phyloP scores from a whole-genome alignment of 2,888 invertebrate genomes.

The Hirtodrosophila alboralis region DNA sequence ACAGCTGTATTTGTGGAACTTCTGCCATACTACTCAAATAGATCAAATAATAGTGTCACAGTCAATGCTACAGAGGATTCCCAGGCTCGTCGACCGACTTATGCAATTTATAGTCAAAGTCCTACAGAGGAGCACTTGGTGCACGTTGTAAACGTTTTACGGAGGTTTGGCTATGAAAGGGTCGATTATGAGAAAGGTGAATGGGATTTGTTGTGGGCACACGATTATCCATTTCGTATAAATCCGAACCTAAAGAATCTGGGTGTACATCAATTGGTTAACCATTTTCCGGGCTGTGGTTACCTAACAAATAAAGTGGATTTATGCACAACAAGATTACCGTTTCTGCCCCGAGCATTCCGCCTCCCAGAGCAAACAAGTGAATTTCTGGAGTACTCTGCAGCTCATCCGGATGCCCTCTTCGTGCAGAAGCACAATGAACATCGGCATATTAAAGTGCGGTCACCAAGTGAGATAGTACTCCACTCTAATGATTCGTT shows the following conservation, averaged over 20 bases:
- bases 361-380: constrained; percentile 91
- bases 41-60: constrained; percentile 16
- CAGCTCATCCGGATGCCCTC: constrained; percentile 87
- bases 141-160: constrained; percentile 92
- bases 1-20: constrained; percentile 72
- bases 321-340: constrained; percentile 91
- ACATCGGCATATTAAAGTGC: constrained; percentile 94
- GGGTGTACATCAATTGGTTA: constrained; percentile 91
- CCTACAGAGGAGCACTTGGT: constrained; percentile 86
- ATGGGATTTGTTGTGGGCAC: constrained; percentile 97
- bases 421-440: constrained; percentile 97
- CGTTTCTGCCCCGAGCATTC: constrained; percentile 94
- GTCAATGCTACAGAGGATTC: constrained; percentile 3
- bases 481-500: constrained; percentile 89
- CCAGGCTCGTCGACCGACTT: constrained; percentile 80
- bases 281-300: constrained; percentile 97
- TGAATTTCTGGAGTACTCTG: constrained; percentile 88
- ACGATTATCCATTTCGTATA: constrained; percentile 92
- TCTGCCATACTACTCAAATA: constrained; percentile 42
- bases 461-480: constrained; percentile 89
- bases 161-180: constrained; percentile 89
- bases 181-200: constrained; percentile 85
- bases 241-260: constrained; percentile 85
- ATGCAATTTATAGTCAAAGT: constrained; percentile 87
- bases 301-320: constrained; percentile 96